Percentiles rank a stretch among this genome's conserved stretches.
phyloP scores from a whole-genome alignment of 2,113 vertebrate genomes.

The Psettodes erumei region DNA sequence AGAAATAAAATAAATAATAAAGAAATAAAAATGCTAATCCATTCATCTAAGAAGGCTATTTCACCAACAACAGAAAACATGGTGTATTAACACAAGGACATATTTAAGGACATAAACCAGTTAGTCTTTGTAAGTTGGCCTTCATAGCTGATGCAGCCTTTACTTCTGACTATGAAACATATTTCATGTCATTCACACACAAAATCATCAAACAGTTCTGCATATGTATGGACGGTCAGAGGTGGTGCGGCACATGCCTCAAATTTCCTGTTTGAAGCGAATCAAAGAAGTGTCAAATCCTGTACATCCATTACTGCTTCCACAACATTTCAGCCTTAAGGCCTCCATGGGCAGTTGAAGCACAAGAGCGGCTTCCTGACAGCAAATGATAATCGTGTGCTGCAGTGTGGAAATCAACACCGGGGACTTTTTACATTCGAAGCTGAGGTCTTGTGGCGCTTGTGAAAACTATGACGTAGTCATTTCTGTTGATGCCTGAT shows the following conservation, averaged over 20 bases:
- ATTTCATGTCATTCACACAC: neutral
- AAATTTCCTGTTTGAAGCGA: constrained; percentile 8
- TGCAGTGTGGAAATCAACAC: constrained; percentile 12
- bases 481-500: neutral
- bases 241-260: constrained; percentile 10
- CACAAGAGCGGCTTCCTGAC: constrained; percentile 12
- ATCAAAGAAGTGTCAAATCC: constrained; percentile 47
- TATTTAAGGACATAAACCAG: neutral
- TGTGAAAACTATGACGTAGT: neutral
- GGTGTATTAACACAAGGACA: neutral
- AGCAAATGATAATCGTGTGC: constrained; percentile 4
- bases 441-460: neutral
- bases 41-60: constrained; percentile 4
- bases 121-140: neutral
- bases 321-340: constrained; percentile 27
- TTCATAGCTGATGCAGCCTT: neutral
- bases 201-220: constrained; percentile 16
- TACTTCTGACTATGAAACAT: neutral
- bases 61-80: neutral
- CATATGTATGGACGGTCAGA: neutral
- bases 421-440: neutral
- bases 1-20: too few relatives aligned
- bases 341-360: neutral
- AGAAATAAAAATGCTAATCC: neutral
- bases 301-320: constrained; percentile 29